Evolutionary conservation across 2,797 vertebrate species (phyloP).

Genomic region (Halcyon chelicuti): DNA sequence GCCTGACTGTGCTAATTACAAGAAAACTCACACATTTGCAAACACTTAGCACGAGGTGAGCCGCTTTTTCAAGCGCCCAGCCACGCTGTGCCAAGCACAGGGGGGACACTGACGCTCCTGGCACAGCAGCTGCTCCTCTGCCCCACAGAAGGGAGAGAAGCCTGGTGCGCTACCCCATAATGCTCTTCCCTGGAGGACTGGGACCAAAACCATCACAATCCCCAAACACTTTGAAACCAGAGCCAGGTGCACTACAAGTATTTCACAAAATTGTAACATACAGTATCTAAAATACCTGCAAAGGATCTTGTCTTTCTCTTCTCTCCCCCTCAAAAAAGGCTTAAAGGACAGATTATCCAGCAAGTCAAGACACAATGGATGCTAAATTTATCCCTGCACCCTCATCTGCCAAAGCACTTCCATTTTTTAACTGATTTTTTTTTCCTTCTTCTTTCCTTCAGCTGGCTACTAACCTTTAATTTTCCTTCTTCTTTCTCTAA

Average conservation of each 20-base stretch:
- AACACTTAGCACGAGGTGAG: background rate
- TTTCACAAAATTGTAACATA: background rate
- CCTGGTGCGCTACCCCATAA: accelerated
- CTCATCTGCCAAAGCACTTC: background rate
- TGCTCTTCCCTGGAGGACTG: background rate
- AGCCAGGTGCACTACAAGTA: background rate
- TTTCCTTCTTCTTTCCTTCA: background rate
- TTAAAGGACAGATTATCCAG: background rate
- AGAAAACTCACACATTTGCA: background rate
- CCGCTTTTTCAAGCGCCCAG: accelerated
- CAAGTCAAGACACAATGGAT: background rate
- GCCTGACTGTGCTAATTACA: background rate
- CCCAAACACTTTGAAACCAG: background rate
- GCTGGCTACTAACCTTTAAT: background rate
- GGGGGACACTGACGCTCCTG: accelerated
- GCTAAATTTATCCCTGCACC: background rate
- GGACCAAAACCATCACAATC: background rate
- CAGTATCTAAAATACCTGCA: background rate
- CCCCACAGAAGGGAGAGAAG: background rate
- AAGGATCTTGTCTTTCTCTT: background rate
- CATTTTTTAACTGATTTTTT: background rate
- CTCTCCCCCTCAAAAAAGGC: background rate
- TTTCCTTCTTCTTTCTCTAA: background rate
- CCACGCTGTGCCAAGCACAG: background rate
- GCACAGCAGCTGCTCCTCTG: accelerated